Base-by-base conservation (phyloP, 2,888 invertebrate genomes). In the Agonum fuliginosum region DNA sequence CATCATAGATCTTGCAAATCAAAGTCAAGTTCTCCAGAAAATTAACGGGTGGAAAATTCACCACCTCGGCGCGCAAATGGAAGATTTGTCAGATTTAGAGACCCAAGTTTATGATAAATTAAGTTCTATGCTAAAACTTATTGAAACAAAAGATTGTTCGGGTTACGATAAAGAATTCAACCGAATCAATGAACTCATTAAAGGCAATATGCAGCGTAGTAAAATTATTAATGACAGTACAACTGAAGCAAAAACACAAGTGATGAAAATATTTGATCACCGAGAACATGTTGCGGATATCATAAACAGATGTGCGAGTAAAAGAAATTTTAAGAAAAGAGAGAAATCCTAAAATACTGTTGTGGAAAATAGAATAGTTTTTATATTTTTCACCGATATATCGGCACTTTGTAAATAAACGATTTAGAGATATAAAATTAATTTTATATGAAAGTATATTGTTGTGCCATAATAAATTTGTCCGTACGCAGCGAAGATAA, bases 11-110 rank as follows among this genome's bases (percentile, higher is more conserved):
- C 89, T 98, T 82, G 96, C 97, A 27, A 94, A 94, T 87, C 97
- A 97, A 86, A 93, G 93, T 80, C 93, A 95, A 84, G 94, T 97
- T 70, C 88, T 94, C 80, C 94, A 95, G 83, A 96, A 95, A 87
- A 92, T 96, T 14, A 95, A 95, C 81, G 98, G 98, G 0, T 98
- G 98, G 98, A 98, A 97, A 88, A 91, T 98, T 78, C 93, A 95
- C 88, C 97, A 97, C 86, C 90, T 98, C 81, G 94, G 94, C 41
- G 93, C 96, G 48, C 97, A 97, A 89, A 94, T 98, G 93, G 96
- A 97, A 83, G 96, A 97, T 86, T 88, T 97, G 90, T 89, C 89
- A 73, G 89, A 89, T 81, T 88, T 89, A 80, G 90, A 90, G 82
- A 86, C 87, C 78, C 85, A 83, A 80, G 88, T 87, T 20, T 89